A percentile compares a stretch with the other conserved stretches of the same genome.
Conservation (phyloP, 2,797 vertebrate genomes). For the Netta rufina region DNA sequence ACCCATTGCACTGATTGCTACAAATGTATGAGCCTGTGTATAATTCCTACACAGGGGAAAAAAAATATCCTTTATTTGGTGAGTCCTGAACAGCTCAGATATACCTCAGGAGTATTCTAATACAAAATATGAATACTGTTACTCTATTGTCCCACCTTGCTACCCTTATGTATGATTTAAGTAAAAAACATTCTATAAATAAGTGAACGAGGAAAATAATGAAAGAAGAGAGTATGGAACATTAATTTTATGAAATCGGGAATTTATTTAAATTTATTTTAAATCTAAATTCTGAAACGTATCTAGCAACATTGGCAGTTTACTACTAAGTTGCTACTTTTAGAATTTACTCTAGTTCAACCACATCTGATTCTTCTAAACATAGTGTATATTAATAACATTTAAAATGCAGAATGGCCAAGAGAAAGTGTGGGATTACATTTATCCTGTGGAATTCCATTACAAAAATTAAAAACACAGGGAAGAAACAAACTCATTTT, state of each 20-base stretch:
- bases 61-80: not conserved
- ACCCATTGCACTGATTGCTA: not conserved
- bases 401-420: not conserved
- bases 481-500: not conserved
- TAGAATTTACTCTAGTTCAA: not conserved
- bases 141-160: not conserved
- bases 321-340: not conserved
- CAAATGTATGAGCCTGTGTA: not conserved
- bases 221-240: not conserved
- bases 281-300: not conserved
- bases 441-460: not conserved
- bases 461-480: not conserved
- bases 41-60: not conserved
- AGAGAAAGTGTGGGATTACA: not conserved
- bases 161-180: not conserved
- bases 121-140: not conserved
- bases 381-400: not conserved
- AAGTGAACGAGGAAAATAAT: not conserved
- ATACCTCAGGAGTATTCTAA: not conserved
- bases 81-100: not conserved
- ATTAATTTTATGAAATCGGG: not conserved
- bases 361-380: not conserved
- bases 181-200: not conserved
- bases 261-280: not conserved
- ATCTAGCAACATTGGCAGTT: not conserved